Conservation (phyloP, 1,140 invertebrate genomes). For the Colletes gigas region DNA sequence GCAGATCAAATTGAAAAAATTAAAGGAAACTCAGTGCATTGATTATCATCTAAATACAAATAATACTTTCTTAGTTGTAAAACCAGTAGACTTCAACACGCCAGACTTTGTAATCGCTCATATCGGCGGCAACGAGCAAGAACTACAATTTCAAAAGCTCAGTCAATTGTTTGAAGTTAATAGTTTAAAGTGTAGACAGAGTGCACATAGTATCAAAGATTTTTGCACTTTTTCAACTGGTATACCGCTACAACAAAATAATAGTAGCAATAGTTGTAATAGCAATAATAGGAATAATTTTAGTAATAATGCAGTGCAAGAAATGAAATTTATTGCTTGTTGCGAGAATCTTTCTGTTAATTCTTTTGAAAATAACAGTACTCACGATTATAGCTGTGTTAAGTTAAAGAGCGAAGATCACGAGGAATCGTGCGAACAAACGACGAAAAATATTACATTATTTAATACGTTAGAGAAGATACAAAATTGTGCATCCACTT, state of each 20-base stretch:
- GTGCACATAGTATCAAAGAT: background rate
- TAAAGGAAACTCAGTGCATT: slow-evolving; percentile 28
- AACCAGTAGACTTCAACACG: slow-evolving; percentile 29
- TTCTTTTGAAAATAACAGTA: background rate
- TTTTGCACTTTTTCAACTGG: background rate
- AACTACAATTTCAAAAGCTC: slow-evolving; percentile 64
- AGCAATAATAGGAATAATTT: background rate
- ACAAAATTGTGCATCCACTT: background rate
- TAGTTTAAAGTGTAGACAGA: background rate
- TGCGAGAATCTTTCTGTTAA: background rate
- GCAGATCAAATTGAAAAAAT: slow-evolving; percentile 7
- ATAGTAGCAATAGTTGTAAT: background rate
- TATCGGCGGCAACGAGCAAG: slow-evolving; percentile 37
- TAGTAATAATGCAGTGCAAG: background rate
- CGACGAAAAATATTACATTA: background rate
- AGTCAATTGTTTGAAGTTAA: slow-evolving; percentile 12
- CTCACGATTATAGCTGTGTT: too few species aligned
- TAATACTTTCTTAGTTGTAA: slow-evolving; percentile 32
- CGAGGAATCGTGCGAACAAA: background rate
- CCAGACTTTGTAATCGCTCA: slow-evolving; percentile 5
- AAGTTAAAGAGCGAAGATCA: background rate
- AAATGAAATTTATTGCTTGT: background rate
- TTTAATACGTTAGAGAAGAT: background rate
- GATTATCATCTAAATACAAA: slow-evolving; percentile 52
- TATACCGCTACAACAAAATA: background rate